These are phyloP conservation scores for Zoroaster sp. DNA, from an alignment of 53 echinoderm and acorn worm species.

Conservation along the genomic window DNA sequence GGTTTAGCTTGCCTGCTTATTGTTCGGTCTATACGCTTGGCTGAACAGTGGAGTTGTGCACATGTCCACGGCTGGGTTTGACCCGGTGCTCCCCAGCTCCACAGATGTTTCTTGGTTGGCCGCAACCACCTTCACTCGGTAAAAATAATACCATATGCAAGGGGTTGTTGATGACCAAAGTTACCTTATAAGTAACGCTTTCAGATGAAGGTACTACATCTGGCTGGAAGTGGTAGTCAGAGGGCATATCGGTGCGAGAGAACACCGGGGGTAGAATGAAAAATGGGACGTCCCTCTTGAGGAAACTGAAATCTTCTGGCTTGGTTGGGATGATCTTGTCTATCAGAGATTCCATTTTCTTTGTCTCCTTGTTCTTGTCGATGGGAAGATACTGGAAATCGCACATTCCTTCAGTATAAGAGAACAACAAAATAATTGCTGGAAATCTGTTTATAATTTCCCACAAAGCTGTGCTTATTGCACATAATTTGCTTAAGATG, in stretches of 20 bases:
- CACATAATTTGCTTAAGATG: too few species aligned
- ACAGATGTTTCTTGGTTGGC: too few species aligned
- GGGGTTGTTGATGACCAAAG: too few species aligned
- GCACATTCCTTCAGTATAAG: slow-evolving; percentile 54
- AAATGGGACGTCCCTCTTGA: slow-evolving; percentile 35
- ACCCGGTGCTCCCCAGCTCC: too few species aligned
- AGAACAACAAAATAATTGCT: slow-evolving; percentile 1
- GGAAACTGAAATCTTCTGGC: neutral
- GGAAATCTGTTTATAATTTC: too few species aligned
- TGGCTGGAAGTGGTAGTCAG: slow-evolving; percentile 55
- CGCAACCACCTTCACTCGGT: too few species aligned
- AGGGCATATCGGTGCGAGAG: slow-evolving; percentile 62
- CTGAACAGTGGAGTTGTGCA: too few species aligned
- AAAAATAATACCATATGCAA: too few species aligned
- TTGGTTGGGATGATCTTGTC: slow-evolving; percentile 58
- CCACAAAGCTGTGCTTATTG: too few species aligned
- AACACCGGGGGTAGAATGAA: slow-evolving; percentile 67
- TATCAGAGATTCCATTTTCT: slow-evolving; percentile 26
- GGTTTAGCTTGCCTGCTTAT: too few species aligned
- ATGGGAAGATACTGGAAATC: slow-evolving; percentile 83
- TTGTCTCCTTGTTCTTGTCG: slow-evolving; percentile 39
- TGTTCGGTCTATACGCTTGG: too few species aligned
- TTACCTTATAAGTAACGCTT: slow-evolving; percentile 14
- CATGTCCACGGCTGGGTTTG: too few species aligned
- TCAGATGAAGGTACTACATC: slow-evolving; percentile 31